Evolutionary conservation across 2,888 invertebrate species (phyloP).

Genomic region (Lumbricus terrestris): DNA sequence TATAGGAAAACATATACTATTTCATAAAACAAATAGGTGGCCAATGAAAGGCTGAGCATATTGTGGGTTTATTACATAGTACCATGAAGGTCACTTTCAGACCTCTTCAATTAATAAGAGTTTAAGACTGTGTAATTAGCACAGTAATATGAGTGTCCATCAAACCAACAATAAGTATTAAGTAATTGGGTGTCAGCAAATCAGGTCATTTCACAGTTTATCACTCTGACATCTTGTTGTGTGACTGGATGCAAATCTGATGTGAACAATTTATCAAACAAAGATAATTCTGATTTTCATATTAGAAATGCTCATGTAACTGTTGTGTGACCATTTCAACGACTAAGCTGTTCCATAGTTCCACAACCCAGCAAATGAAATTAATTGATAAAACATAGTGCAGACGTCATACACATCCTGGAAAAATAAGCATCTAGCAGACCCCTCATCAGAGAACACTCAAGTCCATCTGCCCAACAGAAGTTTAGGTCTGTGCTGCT

Average conservation of each 20-base stretch:
- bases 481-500: not conserved
- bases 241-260: not conserved
- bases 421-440: not conserved
- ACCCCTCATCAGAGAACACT: not conserved
- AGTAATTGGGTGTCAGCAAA: not conserved
- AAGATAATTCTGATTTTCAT: not conserved
- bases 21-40: not conserved
- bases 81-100: not conserved
- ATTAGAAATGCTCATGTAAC: not conserved
- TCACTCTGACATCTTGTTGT: not conserved
- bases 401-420: not conserved
- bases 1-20: not conserved
- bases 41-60: not conserved
- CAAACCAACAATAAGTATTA: not conserved
- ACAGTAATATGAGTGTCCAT: not conserved
- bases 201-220: not conserved
- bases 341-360: not conserved
- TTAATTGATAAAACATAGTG: not conserved
- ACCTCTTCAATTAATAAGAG: not conserved
- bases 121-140: not conserved
- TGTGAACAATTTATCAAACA: not conserved
- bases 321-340: not conserved
- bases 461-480: not conserved
- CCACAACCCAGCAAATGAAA: not conserved
- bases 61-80: not conserved